Conservation (phyloP, 2,888 invertebrate species). For the Dusona sp. region DNA sequence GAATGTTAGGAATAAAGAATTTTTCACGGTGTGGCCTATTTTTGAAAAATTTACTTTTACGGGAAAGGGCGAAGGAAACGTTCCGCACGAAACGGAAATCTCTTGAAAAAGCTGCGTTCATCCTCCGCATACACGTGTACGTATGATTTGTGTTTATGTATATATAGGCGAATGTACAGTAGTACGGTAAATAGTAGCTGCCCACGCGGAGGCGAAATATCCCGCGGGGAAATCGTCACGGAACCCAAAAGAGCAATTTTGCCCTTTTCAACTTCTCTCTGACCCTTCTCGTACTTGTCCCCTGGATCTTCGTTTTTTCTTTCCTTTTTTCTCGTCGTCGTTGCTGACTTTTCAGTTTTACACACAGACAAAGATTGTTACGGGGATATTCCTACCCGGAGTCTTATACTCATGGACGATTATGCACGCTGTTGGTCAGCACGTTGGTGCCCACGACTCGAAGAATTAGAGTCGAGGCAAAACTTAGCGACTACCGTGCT, state of each 20-base stretch:
- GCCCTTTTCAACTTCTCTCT: constrained; percentile 47
- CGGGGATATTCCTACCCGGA: constrained; percentile 27
- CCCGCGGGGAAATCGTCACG: constrained; percentile 68
- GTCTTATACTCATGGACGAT: constrained; percentile 55
- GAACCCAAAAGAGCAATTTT: constrained; percentile 57
- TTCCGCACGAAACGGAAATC: constrained; percentile 64
- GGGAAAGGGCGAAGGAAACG: constrained; percentile 16
- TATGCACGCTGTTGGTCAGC: constrained; percentile 64
- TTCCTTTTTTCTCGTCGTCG: constrained; percentile 27
- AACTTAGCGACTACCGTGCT: constrained; percentile 74
- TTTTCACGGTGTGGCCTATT: constrained; percentile 58
- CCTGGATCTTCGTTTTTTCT: constrained; percentile 35
- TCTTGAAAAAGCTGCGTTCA: constrained; percentile 32
- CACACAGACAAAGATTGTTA: constrained; percentile 42
- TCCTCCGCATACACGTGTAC: constrained; percentile 25
- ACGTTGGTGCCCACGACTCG: constrained; percentile 5
- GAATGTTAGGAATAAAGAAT: constrained; percentile 47
- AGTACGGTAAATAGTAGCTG: constrained; percentile 53
- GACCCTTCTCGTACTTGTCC: constrained; percentile 54
- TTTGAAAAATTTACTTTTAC: constrained; percentile 54
- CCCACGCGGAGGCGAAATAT: constrained; percentile 47
- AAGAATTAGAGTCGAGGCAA: constrained; percentile 60
- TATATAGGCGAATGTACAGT: background rate
- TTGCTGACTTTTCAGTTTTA: constrained; percentile 45
- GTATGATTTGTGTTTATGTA: constrained; percentile 14